These are phyloP conservation scores for Sphenopsis melanotis DNA, from an alignment of 2,797 vertebrate genomes.

Conservation along the genomic window DNA sequence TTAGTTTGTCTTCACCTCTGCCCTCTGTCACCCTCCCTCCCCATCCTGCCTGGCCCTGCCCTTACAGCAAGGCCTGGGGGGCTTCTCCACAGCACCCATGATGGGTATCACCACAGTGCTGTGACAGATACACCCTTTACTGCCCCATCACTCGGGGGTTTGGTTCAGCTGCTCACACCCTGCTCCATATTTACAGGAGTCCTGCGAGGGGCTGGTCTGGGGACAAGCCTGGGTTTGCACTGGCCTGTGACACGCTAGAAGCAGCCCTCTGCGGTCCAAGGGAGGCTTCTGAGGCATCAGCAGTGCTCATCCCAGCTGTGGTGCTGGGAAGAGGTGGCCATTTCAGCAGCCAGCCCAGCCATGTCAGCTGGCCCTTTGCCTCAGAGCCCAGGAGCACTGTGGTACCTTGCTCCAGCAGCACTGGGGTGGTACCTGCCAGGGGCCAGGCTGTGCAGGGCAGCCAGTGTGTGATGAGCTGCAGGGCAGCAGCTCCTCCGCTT, in stretches of 20 bases:
- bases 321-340: neutral
- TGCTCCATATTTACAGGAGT: neutral
- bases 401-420: neutral
- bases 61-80: neutral
- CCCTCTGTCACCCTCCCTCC: neutral
- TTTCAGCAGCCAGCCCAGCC: neutral
- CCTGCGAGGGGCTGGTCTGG: fast-evolving
- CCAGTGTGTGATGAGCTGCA: neutral
- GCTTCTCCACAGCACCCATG: neutral
- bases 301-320: fast-evolving
- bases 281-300: neutral
- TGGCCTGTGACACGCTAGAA: fast-evolving
- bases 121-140: neutral
- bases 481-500: neutral
- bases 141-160: neutral
- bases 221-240: neutral
- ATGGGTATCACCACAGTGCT: neutral
- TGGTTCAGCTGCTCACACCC: neutral
- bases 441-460: neutral
- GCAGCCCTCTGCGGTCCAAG: neutral
- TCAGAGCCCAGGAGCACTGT: neutral
- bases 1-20: neutral
- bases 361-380: neutral
- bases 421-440: neutral
- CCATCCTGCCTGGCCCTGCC: neutral